phyloP scores from a whole-genome alignment of 2,797 vertebrate genomes.

The Periparus ater region DNA sequence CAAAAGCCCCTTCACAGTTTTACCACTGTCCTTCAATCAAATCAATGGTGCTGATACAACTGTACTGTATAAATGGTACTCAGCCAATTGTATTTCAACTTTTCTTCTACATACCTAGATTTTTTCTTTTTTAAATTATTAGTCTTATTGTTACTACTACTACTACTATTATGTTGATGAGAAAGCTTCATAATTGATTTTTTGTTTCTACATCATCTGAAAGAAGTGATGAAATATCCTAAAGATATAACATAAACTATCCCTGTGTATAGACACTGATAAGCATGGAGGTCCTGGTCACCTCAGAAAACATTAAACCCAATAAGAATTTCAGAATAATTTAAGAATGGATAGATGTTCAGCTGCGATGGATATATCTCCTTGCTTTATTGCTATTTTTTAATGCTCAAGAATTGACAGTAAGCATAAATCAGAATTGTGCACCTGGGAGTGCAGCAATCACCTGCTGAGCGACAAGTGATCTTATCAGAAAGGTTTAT shows the following conservation, averaged over 20 bases:
- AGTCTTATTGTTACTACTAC: not conserved
- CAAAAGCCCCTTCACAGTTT: not conserved
- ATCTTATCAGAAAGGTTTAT: not conserved
- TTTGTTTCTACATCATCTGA: not conserved
- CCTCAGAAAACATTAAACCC: not conserved
- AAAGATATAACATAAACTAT: not conserved
- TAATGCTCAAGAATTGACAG: not conserved
- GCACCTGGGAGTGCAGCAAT: not conserved
- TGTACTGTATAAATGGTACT: no score
- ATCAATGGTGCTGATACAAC: not conserved
- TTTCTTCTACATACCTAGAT: rapidly evolving
- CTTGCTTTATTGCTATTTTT: not conserved
- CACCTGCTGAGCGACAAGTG: not conserved
- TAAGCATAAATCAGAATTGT: not conserved
- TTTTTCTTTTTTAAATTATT: not conserved
- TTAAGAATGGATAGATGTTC: not conserved
- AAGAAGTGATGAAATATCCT: not conserved
- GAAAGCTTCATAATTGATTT: not conserved
- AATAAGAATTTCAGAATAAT: not conserved
- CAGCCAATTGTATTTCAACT: not conserved
- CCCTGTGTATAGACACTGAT: not conserved
- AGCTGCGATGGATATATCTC: not conserved
- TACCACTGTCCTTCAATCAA: not conserved
- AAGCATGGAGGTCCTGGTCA: not conserved
- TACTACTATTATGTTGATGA: not conserved